phyloP scores from a whole-genome alignment of 2,797 vertebrate species.

The Odontamblyopus rebecca region DNA sequence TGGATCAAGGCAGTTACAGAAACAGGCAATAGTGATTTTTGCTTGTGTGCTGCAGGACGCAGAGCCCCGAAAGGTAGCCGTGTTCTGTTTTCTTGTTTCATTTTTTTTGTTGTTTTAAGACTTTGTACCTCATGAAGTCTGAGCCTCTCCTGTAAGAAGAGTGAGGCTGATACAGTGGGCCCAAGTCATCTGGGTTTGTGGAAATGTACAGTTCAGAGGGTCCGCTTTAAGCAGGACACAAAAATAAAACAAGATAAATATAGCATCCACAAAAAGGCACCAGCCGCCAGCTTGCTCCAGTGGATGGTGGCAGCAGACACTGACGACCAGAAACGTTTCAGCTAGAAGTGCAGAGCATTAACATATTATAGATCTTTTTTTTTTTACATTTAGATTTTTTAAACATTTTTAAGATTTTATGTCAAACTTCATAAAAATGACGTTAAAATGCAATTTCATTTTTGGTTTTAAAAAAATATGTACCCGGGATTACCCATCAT shows the following conservation, averaged over 20 bases:
- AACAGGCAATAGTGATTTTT: constrained; percentile 82
- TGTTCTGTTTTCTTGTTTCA: constrained; percentile 51
- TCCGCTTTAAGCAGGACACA: constrained; percentile 71
- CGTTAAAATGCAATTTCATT: constrained; percentile 78
- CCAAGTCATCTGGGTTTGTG: constrained; percentile 67
- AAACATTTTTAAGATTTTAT: constrained; percentile 69
- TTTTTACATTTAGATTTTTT: constrained; percentile 67
- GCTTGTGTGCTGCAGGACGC: constrained; percentile 78
- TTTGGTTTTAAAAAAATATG: constrained; percentile 85
- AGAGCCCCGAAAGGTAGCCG: constrained; percentile 75
- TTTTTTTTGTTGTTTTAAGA: constrained; percentile 62
- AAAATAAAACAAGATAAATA: constrained; percentile 72
- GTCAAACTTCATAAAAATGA: constrained; percentile 81
- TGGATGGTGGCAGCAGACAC: constrained; percentile 58
- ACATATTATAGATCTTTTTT: constrained; percentile 67
- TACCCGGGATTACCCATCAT: constrained; percentile 81
- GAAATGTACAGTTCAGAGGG: constrained; percentile 76
- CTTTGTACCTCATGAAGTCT: constrained; percentile 74
- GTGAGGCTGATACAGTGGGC: constrained; percentile 69
- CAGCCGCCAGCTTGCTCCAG: constrained; percentile 58
- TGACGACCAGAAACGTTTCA: constrained; percentile 70
- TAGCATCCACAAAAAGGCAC: constrained; percentile 79
- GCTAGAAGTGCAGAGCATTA: constrained; percentile 80
- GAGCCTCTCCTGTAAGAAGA: constrained; percentile 48
- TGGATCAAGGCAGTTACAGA: constrained; percentile 83